Evolutionary conservation across 2,888 invertebrate genomes (phyloP).

Genomic region (Polyommatus iphigenia): DNA sequence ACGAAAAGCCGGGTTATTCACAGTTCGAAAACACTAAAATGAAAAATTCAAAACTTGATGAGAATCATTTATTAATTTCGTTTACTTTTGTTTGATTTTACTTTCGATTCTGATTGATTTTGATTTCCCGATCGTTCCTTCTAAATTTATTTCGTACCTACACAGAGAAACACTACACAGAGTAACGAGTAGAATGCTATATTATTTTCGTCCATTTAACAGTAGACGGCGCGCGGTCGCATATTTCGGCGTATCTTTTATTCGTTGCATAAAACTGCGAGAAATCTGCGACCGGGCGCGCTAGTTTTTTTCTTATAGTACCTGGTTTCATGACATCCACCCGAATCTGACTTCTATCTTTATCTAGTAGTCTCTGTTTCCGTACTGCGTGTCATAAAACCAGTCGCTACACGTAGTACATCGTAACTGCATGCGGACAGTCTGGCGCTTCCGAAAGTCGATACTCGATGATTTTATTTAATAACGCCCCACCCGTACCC

Average conservation of each 20-base stretch:
- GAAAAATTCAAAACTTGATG: conserved; percentile 52
- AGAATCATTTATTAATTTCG: conserved; percentile 41
- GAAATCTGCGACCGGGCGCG: conserved; percentile 66
- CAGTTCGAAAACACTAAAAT: conserved; percentile 48
- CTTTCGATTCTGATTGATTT: conserved; percentile 52
- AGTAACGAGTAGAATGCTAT: conserved; percentile 70
- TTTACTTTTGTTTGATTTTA: conserved; percentile 50
- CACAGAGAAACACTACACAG: conserved; percentile 80
- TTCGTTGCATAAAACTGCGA: background rate
- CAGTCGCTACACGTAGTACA: conserved; percentile 57
- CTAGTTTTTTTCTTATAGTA: conserved; percentile 59
- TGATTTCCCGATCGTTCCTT: conserved; percentile 62
- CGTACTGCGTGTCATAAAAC: conserved; percentile 63
- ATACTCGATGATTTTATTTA: conserved; percentile 48
- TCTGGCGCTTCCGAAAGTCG: conserved; percentile 66
- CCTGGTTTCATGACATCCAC: conserved; percentile 70
- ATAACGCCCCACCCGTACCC: conserved; percentile 55
- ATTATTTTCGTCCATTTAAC: conserved; percentile 74
- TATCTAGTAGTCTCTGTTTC: conserved; percentile 40
- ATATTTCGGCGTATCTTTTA: conserved; percentile 51
- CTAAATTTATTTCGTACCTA: conserved; percentile 68
- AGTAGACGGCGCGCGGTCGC: conserved; percentile 67
- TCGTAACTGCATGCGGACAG: conserved; percentile 68
- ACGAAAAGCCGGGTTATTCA: conserved; percentile 63
- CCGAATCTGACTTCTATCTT: conserved; percentile 36